Conservation (phyloP, 2,888 invertebrate species). For the Anthrax anthrax region DNA sequence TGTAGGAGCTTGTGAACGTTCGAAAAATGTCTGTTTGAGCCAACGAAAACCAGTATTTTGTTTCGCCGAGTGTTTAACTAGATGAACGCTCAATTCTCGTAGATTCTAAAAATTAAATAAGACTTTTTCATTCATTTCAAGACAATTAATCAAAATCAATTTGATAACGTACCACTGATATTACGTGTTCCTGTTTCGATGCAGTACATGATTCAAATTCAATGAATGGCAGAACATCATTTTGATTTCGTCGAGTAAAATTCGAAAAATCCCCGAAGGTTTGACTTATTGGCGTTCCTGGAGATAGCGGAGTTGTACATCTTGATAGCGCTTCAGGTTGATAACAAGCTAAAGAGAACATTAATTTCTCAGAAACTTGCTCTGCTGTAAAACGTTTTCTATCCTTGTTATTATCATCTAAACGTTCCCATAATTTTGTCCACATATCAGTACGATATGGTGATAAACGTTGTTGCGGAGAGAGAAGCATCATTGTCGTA, state of each 20-base stretch:
- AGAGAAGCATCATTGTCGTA: conserved; percentile 66
- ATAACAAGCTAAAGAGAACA: conserved; percentile 69
- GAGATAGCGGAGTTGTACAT: conserved; percentile 72
- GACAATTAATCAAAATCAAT: too few relatives aligned
- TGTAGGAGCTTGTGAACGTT: conserved; percentile 44
- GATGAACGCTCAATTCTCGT: conserved; percentile 70
- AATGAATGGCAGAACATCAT: conserved; percentile 58
- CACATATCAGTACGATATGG: conserved; percentile 70
- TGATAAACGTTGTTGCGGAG: conserved; percentile 70
- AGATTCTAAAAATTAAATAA: conserved; percentile 45
- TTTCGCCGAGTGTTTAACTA: conserved; percentile 48
- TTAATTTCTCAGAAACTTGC: conserved; percentile 61
- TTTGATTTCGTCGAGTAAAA: conserved; percentile 30
- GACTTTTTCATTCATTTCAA: not conserved
- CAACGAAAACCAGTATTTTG: conserved; percentile 35
- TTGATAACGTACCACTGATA: conserved; percentile 52
- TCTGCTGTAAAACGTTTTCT: conserved; percentile 49
- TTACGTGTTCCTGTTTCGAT: conserved; percentile 75
- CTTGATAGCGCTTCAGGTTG: conserved; percentile 75
- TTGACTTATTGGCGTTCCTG: conserved; percentile 41
- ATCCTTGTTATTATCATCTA: conserved; percentile 45
- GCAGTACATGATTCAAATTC: conserved; percentile 77
- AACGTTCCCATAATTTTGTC: conserved; percentile 66
- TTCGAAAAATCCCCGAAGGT: conserved; percentile 31
- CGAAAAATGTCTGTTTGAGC: conserved; percentile 34